Evolutionary conservation across 2,113 vertebrate genomes (phyloP), one percentile per base, ranked within the genome.

Genomic region (Mesoclemmys tuberculata): DNA sequence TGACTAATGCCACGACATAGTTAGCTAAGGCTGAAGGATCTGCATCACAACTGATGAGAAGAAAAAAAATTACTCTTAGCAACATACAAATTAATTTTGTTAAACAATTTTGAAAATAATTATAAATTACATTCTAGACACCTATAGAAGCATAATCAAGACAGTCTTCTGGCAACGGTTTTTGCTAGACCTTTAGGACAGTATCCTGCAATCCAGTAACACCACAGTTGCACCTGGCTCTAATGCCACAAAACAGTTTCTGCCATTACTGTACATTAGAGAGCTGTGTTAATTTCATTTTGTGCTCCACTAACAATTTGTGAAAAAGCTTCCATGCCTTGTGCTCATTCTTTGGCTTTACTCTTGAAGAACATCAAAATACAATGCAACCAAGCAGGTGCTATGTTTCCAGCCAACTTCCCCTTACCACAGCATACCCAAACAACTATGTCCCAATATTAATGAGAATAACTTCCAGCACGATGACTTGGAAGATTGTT

Each of bases 1-100:
- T 99, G 80, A 99, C 99, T 96, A 99, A 97, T 3, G 99, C 99
- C 97, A 99, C 99, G n/a, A 99, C 99, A 96, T 99, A 99, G 97
- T 99, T 99, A 94, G 99, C 99, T 97, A 99, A 98, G 87, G 99
- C 99, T 58, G 99, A 99, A 31, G 99, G 99, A 95, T 99, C 99
- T 80, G 99, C 99, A n/a, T 99, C 99, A 98, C 99, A 99, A 99
- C 99, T 99, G 74, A 8, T 0, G 90, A 90, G 96, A 95, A 96
- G 55, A 90, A 90, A 97, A 82, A 97, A 91, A 95, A 48, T 58
- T 1, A 44, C 2, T 64, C 80, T 64, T 77, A 84, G 68, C 80
- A 90, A 92, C 24, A 68, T 46, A 41, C 19, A 89, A 56, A 56
- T 68, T 12, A 55, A 46, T 27, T 49, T 75, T 27, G 82, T 49